Conservation (phyloP, 2,797 vertebrate species). For the Echeneis naucrates region DNA sequence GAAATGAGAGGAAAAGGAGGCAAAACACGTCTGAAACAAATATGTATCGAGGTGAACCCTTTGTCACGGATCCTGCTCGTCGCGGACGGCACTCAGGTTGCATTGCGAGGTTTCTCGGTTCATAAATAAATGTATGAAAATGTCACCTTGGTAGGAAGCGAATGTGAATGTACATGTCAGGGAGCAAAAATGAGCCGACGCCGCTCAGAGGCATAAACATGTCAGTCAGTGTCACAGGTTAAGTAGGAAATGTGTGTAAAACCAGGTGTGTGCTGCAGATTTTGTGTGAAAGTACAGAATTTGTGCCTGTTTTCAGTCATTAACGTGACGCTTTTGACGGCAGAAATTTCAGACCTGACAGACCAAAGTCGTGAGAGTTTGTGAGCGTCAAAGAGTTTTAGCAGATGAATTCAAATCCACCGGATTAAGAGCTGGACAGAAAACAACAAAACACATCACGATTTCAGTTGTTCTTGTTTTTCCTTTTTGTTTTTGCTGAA, state of each 20-base stretch:
- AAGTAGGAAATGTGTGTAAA: slow-evolving; percentile 26
- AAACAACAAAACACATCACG: too few relatives aligned
- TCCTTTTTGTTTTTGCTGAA: too few relatives aligned
- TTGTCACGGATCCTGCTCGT: background rate
- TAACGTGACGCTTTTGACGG: slow-evolving; percentile 32
- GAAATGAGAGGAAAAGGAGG: too few relatives aligned
- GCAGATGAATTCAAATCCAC: too few relatives aligned
- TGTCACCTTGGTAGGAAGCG: background rate
- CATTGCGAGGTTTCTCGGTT: background rate
- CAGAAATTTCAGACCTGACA: background rate
- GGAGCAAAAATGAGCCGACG: background rate
- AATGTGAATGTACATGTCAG: background rate
- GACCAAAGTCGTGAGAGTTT: slow-evolving; percentile 1
- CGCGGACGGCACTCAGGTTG: background rate
- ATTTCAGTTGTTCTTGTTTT: too few relatives aligned
- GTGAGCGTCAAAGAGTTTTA: background rate
- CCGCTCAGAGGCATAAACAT: slow-evolving; percentile 47
- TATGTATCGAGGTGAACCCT: background rate
- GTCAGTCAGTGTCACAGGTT: slow-evolving; percentile 55
- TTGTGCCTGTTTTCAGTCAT: slow-evolving; percentile 41
- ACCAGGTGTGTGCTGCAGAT: slow-evolving; percentile 33
- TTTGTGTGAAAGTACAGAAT: slow-evolving; percentile 30
- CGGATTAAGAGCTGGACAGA: too few relatives aligned
- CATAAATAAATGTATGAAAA: slow-evolving; percentile 13
- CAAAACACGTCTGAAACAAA: background rate